Conservation (phyloP, 2,113 vertebrate genomes). For the Pangasianodon gigas region DNA sequence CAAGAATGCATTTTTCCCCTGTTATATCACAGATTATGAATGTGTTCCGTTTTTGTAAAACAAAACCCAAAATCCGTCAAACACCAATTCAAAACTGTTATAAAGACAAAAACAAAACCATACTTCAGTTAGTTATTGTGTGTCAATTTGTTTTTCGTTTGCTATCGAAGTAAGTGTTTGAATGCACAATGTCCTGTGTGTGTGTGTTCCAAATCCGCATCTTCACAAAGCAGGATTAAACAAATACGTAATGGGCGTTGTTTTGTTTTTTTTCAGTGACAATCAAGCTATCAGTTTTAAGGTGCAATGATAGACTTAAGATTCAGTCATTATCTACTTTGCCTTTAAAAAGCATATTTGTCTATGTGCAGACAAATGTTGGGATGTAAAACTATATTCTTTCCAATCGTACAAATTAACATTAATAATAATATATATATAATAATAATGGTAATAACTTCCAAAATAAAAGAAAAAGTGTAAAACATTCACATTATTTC, state of each 20-base stretch:
- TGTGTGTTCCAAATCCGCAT: constrained; percentile 35
- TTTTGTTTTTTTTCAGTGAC: constrained; percentile 45
- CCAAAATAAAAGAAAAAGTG: constrained; percentile 72
- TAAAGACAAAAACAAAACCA: not conserved
- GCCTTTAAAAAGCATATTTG: constrained; percentile 63
- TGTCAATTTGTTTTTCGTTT: not conserved
- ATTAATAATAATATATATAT: constrained; percentile 60
- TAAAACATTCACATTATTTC: constrained; percentile 76
- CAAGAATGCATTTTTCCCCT: constrained; percentile 14
- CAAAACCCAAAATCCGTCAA: not conserved
- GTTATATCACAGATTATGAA: constrained; percentile 30
- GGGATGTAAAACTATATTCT: constrained; percentile 62
- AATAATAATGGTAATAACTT: constrained; percentile 64
- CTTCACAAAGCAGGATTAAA: constrained; percentile 39
- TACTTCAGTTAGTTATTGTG: constrained; percentile 22
- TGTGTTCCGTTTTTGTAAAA: not conserved
- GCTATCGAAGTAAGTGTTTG: constrained; percentile 2
- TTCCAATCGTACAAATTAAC: constrained; percentile 69
- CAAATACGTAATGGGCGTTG: constrained; percentile 12
- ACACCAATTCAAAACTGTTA: constrained; percentile 10
- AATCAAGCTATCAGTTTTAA: constrained; percentile 74
- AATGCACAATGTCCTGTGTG: constrained; percentile 26
- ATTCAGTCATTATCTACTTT: constrained; percentile 57
- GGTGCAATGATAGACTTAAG: constrained; percentile 73
- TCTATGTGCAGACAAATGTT: constrained; percentile 55